Evolutionary conservation across 2,113 vertebrate species (phyloP), one percentile per base, ranked within the genome.

Genomic region (Cettia cetti): DNA sequence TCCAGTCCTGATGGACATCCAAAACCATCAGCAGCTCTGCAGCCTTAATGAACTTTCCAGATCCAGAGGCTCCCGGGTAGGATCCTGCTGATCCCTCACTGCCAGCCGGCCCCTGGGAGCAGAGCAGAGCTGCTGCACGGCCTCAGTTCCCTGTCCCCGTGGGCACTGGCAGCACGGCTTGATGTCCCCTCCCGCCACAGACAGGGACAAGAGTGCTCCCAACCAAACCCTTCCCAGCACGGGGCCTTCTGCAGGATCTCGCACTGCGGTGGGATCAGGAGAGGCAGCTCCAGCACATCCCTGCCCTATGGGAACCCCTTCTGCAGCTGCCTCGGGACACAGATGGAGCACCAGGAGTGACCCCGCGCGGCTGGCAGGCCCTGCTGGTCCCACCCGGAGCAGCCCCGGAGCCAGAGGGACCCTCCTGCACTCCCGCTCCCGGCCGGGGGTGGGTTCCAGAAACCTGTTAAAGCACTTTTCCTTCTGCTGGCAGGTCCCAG

Each of bases 31-130:
- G 69, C 85, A 61, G 88, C 42, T 93, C 44, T 23, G n/a, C 78
- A 56, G 90, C 82, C 63, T 35, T 82, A 77, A 96, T 89, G 90
- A 78, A 45, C 82, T 93, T 94, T 78, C 86, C 95, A 95, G 94
- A 60, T 57, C 74, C 24, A n/a, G 66, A 71, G 82, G 90, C 59
- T 93, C 54, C 30, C 0, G 2, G 40, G 78, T 1, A 14, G 71
- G 89, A 59, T 44, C 52, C 76, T 9, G 35, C 39, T 0, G 4
- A 57, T n/a, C 39, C n/a, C 24, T 56, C 7, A 1, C 15, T 15
- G 16, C 68, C 65, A 40, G 49, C 22, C 0, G 0, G 35, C 49
- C 70, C 45, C 6, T 3, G 82, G 84, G 81, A 65, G 50, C 16
- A 0, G n/a, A 86, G 50, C 3, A 0, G 33, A 66, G 78, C 69